phyloP scores from a whole-genome alignment of 2,797 vertebrate species.

The Varecia variegata region DNA sequence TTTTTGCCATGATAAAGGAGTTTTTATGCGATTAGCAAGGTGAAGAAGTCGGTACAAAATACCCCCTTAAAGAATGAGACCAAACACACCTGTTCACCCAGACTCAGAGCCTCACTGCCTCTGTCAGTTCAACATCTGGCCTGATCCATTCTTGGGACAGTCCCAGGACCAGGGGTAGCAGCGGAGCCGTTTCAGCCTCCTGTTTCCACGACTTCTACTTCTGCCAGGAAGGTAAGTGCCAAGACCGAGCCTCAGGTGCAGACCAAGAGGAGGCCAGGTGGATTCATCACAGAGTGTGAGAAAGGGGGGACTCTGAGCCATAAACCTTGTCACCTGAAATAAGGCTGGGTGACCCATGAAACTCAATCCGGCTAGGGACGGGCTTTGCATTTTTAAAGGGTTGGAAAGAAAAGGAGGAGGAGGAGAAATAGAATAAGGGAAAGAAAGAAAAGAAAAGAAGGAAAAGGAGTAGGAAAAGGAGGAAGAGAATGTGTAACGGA shows the following conservation, averaged over 20 bases:
- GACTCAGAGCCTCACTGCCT: neutral
- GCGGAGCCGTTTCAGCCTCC: neutral
- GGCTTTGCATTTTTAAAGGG: too few species aligned
- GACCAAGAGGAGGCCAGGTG: neutral
- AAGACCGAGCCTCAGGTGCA: neutral
- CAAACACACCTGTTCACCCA: neutral
- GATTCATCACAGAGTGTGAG: neutral
- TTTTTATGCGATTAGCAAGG: neutral
- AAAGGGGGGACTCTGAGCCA: neutral
- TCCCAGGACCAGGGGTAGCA: too few species aligned
- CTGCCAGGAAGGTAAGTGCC: neutral
- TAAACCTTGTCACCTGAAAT: too few species aligned
- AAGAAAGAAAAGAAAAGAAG: too few species aligned
- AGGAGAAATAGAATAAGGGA: too few species aligned
- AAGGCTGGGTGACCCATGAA: neutral
- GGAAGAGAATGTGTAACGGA: too few species aligned
- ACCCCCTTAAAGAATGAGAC: neutral
- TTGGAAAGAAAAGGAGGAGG: too few species aligned
- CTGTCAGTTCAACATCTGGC: fast-evolving
- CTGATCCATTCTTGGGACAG: neutral
- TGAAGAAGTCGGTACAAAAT: neutral
- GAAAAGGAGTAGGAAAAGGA: too few species aligned
- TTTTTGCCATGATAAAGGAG: too few species aligned
- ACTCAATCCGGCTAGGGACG: too few species aligned
- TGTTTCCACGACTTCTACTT: neutral